Evolutionary conservation across 2,797 vertebrate genomes (phyloP), one percentile per base, ranked within the genome.

Genomic region (Melanotaenia pygmaea): DNA sequence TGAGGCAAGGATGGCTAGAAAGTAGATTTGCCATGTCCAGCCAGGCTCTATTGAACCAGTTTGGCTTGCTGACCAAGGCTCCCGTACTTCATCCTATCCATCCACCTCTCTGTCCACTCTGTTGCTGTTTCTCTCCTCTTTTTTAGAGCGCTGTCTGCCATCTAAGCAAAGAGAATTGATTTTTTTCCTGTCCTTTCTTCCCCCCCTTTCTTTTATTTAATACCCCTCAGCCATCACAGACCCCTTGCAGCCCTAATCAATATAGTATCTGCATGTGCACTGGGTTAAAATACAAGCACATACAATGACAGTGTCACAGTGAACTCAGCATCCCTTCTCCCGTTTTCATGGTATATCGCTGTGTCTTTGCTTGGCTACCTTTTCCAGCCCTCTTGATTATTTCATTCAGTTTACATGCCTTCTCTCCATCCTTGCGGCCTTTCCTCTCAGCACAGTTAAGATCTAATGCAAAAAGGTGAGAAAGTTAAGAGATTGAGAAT

Each of bases 201-300:
- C 37, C 60, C 47, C 68, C 37, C 59, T 76, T 85, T 79, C 79
- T 87, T 91, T 90, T 89, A 91, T 92, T 89, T 86, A 92, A 93
- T 85, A 87, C 85, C 76, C 79, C 67, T 72, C 76, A 84, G 79
- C 70, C 84, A 77, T 82, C 61, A 70, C 85, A 82, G 84, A 74
- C 84, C 77, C 88, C 83, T 83, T 79, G 35, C 62, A 77, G 77
- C 76, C 70, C 64, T 70, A 79, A 94, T 95, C 87, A 67, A 90
- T 90, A 76, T 63, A 34, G 79, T 82, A 93, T 87, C 89, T 87
- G 59, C 79, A 89, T 88, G 85, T 85, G 51, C 64, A 78, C 90
- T 81, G 89, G 88, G 81, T 87, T 86, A 76, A 89, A 91, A 90
- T 81, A 77, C 80, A 86, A 80, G 74, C 80, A 6, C 60, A 43